A percentile compares a stretch with the other conserved stretches of the same genome.
Evolutionary conservation across 2,113 vertebrate species (phyloP).

Genomic region (Micronisus gabar): DNA sequence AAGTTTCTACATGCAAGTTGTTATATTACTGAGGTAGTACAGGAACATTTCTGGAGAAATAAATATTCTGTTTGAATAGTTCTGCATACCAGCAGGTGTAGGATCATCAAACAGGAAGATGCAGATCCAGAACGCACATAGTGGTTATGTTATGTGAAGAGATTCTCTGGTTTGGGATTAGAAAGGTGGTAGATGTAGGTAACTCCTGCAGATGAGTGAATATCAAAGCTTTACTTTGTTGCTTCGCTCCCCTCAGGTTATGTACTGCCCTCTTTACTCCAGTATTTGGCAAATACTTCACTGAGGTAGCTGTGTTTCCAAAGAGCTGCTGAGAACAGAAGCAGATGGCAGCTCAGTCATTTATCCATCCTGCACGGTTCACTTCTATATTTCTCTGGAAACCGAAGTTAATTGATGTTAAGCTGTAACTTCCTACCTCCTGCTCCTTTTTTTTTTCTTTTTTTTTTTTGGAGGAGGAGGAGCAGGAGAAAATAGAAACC

Average conservation of each 20-base stretch:
- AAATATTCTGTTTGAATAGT: neutral
- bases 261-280: neutral
- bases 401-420: neutral
- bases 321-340: neutral
- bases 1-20: neutral
- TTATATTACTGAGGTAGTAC: neutral
- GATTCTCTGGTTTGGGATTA: neutral
- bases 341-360: neutral
- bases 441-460: neutral
- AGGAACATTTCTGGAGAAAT: neutral
- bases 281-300: neutral
- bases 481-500: neutral
- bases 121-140: neutral
- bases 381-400: conserved; percentile 11
- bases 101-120: neutral
- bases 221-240: neutral
- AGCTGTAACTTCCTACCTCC: neutral
- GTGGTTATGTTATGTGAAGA: neutral
- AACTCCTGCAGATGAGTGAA: neutral
- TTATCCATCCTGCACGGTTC: neutral
- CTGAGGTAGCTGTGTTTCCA: neutral
- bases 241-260: neutral
- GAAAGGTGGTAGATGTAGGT: neutral
- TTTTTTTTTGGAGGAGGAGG: neutral
- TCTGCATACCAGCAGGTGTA: neutral